Percentiles rank a stretch among this genome's conserved stretches.
These are phyloP conservation scores for Resseliella maxima DNA, from an alignment of 2,888 invertebrate species.

Conservation along the genomic window DNA sequence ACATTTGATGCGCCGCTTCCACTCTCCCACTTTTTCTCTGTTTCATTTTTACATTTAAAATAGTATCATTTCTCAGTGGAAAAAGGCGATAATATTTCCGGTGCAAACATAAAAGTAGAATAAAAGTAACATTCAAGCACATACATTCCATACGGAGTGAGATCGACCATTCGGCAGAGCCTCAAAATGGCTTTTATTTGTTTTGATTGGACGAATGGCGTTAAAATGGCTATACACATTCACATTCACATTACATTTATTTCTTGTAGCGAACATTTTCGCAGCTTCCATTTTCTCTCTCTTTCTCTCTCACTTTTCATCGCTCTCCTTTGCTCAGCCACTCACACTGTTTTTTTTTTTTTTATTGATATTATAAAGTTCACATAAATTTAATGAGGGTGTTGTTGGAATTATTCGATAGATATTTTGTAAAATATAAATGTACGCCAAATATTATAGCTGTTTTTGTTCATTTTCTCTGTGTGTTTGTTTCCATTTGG, in stretches of 20 bases:
- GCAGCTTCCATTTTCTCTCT: background rate
- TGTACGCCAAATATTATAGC: conserved; percentile 16
- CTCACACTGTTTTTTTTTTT: background rate
- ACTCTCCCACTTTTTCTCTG: no score
- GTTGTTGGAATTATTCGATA: conserved; percentile 50
- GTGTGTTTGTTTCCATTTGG: background rate
- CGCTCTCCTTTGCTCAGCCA: background rate
- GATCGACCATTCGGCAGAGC: background rate
- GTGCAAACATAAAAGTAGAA: background rate
- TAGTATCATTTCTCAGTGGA: conserved; percentile 22
- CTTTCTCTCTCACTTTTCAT: background rate
- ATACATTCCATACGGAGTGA: background rate
- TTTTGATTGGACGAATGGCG: conserved; percentile 40
- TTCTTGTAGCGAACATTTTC: background rate
- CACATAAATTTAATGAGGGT: conserved; percentile 51
- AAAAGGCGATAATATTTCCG: background rate
- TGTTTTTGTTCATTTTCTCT: conserved; percentile 1
- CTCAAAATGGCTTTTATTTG: conserved; percentile 33
- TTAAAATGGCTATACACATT: conserved; percentile 35
- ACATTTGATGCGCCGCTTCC: conserved; percentile 30
- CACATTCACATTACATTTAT: conserved; percentile 20
- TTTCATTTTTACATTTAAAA: conserved; percentile 29
- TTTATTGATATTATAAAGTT: conserved; percentile 48
- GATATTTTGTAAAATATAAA: conserved; percentile 51
- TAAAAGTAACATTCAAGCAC: no score